Evolutionary conservation across 2,888 invertebrate genomes (phyloP).

Genomic region (Bimastos eiseni): DNA sequence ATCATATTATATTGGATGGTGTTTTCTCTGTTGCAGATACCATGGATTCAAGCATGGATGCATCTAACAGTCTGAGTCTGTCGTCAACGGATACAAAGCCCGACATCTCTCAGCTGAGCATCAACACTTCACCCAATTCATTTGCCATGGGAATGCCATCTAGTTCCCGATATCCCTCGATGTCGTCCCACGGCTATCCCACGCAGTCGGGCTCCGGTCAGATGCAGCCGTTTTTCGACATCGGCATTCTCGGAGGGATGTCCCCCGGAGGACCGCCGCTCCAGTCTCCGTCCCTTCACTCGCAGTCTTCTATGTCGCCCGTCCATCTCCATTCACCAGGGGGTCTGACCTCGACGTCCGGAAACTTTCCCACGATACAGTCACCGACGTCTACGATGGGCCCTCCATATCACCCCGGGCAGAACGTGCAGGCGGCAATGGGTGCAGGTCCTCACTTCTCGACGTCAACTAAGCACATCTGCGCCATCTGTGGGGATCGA

Average conservation of each 20-base stretch:
- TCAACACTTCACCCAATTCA: constrained; percentile 30
- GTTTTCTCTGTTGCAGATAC: background rate
- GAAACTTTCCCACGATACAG: constrained; percentile 35
- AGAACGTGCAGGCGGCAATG: constrained; percentile 17
- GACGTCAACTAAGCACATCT: constrained; percentile 78
- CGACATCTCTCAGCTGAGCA: constrained; percentile 38
- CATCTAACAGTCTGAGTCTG: constrained; percentile 15
- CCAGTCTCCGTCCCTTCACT: constrained; percentile 34
- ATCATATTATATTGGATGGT: background rate
- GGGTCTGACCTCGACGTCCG: constrained; percentile 31
- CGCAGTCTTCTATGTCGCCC: constrained; percentile 37
- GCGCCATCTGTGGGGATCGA: constrained; percentile 94
- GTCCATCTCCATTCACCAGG: constrained; percentile 29
- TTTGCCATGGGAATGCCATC: constrained; percentile 33
- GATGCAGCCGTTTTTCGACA: constrained; percentile 20
- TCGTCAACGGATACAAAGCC: constrained; percentile 37
- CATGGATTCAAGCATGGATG: constrained; percentile 31
- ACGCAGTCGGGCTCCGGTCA: background rate
- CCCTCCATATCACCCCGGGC: constrained; percentile 21
- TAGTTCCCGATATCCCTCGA: background rate
- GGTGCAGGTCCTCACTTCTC: constrained; percentile 8
- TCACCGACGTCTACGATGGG: constrained; percentile 37
- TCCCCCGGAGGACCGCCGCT: constrained; percentile 15
- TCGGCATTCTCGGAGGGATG: constrained; percentile 14
- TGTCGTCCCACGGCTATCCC: constrained; percentile 15